Evolutionary conservation across 1,140 invertebrate genomes (phyloP).

Genomic region (Drosophila jambulina): DNA sequence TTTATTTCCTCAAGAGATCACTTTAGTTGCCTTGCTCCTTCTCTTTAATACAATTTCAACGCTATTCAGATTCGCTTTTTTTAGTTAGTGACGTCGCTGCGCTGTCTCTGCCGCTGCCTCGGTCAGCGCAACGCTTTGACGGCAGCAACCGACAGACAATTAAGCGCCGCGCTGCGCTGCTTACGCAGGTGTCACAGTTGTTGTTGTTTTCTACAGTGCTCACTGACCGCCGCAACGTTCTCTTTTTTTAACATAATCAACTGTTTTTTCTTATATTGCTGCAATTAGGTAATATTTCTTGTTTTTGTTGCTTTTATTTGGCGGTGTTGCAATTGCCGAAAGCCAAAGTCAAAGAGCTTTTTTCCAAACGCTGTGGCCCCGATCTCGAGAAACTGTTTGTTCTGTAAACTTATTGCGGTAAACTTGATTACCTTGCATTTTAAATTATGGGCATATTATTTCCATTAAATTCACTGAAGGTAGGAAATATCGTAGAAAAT

Average conservation of each 20-base stretch:
- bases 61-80: constrained; percentile 65
- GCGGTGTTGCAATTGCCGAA: constrained; percentile 25
- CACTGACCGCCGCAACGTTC: constrained; percentile 54
- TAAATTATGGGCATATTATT: constrained; percentile 3
- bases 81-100: constrained; percentile 10
- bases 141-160: constrained; percentile 49
- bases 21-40: constrained; percentile 8
- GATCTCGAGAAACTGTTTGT: constrained; percentile 28
- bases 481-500: neutral
- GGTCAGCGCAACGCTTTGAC: neutral
- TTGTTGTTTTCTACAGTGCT: constrained; percentile 22
- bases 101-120: constrained; percentile 6
- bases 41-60: neutral
- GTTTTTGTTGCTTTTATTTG: constrained; percentile 8
- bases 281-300: constrained; percentile 29
- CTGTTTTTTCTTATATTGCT: constrained; percentile 13
- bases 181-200: constrained; percentile 27
- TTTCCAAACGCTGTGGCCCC: constrained; percentile 4
- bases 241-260: constrained; percentile 32
- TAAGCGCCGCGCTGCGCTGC: constrained; percentile 33
- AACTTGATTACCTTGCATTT: constrained; percentile 9
- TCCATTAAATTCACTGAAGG: neutral
- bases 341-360: constrained; percentile 18
- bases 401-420: constrained; percentile 27
- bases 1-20: neutral